These are phyloP conservation scores for Ancistrus triradiatus DNA, from an alignment of 2,113 vertebrate genomes.

Conservation along the genomic window DNA sequence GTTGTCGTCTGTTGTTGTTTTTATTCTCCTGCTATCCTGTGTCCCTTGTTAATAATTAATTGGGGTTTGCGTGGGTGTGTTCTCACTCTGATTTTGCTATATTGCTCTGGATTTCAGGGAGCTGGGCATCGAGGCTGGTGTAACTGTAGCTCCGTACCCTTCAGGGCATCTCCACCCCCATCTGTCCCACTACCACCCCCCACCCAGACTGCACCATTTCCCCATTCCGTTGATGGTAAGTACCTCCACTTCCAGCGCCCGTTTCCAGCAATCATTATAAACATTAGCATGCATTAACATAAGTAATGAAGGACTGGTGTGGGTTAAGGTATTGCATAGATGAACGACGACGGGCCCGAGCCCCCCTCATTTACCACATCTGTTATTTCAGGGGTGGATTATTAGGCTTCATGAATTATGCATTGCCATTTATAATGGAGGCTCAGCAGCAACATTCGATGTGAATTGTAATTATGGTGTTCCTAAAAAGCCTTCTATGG, in stretches of 20 bases:
- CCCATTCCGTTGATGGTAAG: slow-evolving; percentile 95
- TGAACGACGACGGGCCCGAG: slow-evolving; percentile 45
- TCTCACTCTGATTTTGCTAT: neutral
- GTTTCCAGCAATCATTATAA: slow-evolving; percentile 7
- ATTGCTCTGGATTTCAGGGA: slow-evolving; percentile 72
- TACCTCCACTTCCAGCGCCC: neutral
- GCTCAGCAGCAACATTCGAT: slow-evolving; percentile 53
- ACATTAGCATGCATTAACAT: slow-evolving; percentile 55
- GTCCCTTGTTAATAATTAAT: neutral
- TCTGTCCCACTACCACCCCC: slow-evolving; percentile 91
- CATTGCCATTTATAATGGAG: slow-evolving; percentile 51
- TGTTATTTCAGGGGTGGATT: slow-evolving; percentile 61
- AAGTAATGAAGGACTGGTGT: slow-evolving; percentile 48
- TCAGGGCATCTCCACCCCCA: slow-evolving; percentile 92
- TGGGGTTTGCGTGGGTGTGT: neutral
- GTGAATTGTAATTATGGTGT: too few relatives aligned
- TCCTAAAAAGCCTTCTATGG: slow-evolving; percentile 46
- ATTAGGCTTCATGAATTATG: slow-evolving; percentile 61
- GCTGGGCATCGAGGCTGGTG: slow-evolving; percentile 93
- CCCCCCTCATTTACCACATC: slow-evolving; percentile 47
- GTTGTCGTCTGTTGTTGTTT: neutral
- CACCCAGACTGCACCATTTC: slow-evolving; percentile 94
- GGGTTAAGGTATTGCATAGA: slow-evolving; percentile 51
- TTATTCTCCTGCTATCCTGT: neutral
- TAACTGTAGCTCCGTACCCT: slow-evolving; percentile 88